phyloP scores from a whole-genome alignment of 2,113 vertebrate species.

The Pelodiscus sinensis region DNA sequence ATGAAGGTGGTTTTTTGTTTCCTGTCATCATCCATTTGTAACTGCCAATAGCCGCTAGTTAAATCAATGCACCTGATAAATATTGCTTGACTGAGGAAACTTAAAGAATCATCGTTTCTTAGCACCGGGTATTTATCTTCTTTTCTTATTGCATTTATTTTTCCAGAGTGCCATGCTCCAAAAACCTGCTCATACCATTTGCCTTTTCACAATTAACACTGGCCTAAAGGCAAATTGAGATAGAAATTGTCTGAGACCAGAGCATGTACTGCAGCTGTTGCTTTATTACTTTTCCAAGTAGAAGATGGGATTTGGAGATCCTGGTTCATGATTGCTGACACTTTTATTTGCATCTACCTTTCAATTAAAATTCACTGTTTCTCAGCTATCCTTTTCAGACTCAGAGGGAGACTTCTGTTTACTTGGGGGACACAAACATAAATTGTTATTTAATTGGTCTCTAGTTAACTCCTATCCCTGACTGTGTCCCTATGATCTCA shows the following conservation, averaged over 20 bases:
- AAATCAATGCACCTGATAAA: slow-evolving; percentile 81
- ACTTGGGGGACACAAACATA: background rate
- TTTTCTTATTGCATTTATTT: slow-evolving; percentile 67
- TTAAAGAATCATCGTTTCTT: slow-evolving; percentile 68
- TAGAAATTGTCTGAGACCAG: slow-evolving; percentile 37
- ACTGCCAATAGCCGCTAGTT: slow-evolving; percentile 77
- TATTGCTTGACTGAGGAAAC: slow-evolving; percentile 67
- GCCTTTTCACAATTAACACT: slow-evolving; percentile 60
- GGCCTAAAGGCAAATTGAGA: slow-evolving; percentile 31
- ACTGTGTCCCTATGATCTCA: background rate
- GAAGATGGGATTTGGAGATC: background rate
- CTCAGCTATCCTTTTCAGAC: background rate
- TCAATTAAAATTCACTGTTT: background rate
- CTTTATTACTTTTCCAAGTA: background rate
- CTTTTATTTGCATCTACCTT: background rate
- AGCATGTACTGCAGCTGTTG: slow-evolving; percentile 21
- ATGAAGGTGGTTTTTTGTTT: slow-evolving; percentile 75
- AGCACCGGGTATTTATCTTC: slow-evolving; percentile 70
- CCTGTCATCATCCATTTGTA: slow-evolving; percentile 80
- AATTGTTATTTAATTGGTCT: background rate
- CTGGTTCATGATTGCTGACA: background rate
- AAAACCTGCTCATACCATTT: slow-evolving; percentile 34
- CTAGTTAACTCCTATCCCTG: background rate
- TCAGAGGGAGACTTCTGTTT: background rate
- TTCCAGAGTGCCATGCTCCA: slow-evolving; percentile 9